Base-by-base conservation (phyloP, 2,888 invertebrate species). In the Drosophila mayaguana region DNA sequence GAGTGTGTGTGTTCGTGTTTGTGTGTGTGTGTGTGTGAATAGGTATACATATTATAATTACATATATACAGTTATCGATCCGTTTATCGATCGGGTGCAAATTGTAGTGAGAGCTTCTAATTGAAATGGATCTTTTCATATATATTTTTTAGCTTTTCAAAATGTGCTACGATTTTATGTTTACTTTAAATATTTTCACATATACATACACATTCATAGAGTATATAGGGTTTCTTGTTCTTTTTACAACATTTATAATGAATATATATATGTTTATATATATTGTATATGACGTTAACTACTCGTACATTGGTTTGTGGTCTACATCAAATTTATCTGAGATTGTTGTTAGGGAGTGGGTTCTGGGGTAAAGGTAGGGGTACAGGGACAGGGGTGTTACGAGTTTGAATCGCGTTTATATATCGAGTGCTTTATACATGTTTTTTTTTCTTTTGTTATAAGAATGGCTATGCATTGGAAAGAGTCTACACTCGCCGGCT, bases 231-330 rank as follows among this genome's bases (percentile, higher is more conserved):
- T 18, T 32, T 6, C 28, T 14, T 55, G 16, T 22, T 50, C 74
- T 80, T 75, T 83, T 70, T 85, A 88, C 90, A 88, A 81, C 78
- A 89, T 81, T 89, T 78, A 75, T 68, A 69, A 63, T 28, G 63
- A 68, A 65, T 80, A 78, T 38, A 64, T 55, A 18, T 62, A 59
- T 60, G 34, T 45, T 12, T 45, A 22, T 67, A 42, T 72, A 60
- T 72, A 54, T 63, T 54, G 45, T 65, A 46, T 68, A 60, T 76
- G 48, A 45, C 65, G 74, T 80, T 78, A 72, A 72, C 66, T 78
- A 78, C 70, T 67, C 66, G 61, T 67, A 60, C 65, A 63, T 76
- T 61, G 62, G 63, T 32, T 71, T 75, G 53, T 66, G 50, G 65
- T 45, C 75, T 76, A 76, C 75, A 62, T 59, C 28, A 48, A 63